Evolutionary conservation across 2,888 invertebrate genomes (phyloP).

Genomic region (Agrochola litura): DNA sequence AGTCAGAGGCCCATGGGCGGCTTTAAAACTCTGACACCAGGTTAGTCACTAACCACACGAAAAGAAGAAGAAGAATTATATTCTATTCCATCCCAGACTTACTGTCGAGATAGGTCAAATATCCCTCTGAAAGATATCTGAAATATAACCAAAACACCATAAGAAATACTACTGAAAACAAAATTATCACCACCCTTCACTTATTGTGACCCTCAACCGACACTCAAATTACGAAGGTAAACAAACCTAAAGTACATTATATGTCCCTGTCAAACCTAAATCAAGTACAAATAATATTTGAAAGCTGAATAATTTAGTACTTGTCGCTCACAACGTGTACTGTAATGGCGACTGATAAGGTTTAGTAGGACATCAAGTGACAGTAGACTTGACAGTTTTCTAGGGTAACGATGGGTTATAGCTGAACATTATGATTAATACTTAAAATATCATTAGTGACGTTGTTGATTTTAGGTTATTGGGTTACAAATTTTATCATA

Average conservation of each 20-base stretch:
- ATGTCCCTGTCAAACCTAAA: constrained; percentile 50
- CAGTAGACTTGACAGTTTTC: constrained; percentile 14
- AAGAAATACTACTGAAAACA: background rate
- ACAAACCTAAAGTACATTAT: constrained; percentile 35
- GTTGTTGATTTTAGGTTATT: background rate
- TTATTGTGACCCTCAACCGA: constrained; percentile 12
- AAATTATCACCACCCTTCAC: constrained; percentile 9
- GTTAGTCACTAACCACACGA: no score
- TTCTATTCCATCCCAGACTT: no score
- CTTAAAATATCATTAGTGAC: constrained; percentile 1
- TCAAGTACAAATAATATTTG: constrained; percentile 49
- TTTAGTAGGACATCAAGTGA: background rate
- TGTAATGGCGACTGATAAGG: constrained; percentile 44
- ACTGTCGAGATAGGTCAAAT: no score
- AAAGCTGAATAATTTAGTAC: constrained; percentile 48
- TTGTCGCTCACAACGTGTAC: constrained; percentile 30
- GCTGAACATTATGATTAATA: background rate
- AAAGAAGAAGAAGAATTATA: no score
- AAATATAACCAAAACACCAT: background rate
- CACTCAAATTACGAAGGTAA: constrained; percentile 49
- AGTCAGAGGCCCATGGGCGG: no score
- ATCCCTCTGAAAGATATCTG: no score
- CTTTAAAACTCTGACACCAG: no score
- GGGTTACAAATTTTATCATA: background rate
- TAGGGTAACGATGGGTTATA: background rate